phyloP scores from a whole-genome alignment of 2,113 vertebrate species.

The Perca schrenkii region DNA sequence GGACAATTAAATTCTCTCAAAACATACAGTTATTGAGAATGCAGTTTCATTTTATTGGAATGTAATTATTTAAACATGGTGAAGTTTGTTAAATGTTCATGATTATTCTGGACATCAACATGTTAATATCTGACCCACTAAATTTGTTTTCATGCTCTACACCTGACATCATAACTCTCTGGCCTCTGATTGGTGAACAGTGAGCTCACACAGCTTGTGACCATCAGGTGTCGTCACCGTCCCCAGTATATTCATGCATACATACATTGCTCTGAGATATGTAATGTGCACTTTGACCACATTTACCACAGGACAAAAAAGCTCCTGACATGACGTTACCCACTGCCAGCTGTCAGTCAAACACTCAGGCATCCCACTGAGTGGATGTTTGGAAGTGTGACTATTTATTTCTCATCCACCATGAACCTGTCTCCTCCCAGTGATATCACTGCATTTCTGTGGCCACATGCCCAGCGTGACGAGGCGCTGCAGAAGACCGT shows the following conservation, averaged over 20 bases:
- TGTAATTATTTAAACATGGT: too few relatives aligned
- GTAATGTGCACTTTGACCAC: neutral
- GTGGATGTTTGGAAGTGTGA: conserved; percentile 26
- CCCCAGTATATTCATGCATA: neutral
- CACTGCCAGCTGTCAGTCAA: conserved; percentile 1
- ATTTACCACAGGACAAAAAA: neutral
- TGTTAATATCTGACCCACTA: too few relatives aligned
- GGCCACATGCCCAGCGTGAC: conserved; percentile 11
- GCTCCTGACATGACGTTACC: conserved; percentile 33
- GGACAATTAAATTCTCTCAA: too few relatives aligned
- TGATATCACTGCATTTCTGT: conserved; percentile 56
- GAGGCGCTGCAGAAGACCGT: conserved; percentile 25
- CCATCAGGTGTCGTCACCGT: neutral
- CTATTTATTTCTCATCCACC: conserved; percentile 61
- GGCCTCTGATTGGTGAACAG: conserved; percentile 23
- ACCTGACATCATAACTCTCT: neutral
- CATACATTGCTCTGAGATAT: neutral
- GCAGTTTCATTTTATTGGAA: too few relatives aligned
- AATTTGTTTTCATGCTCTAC: accelerated
- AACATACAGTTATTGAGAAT: too few relatives aligned
- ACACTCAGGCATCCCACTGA: neutral
- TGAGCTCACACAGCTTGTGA: conserved; percentile 39
- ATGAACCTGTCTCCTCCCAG: conserved; percentile 17
- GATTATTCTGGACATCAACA: too few relatives aligned
- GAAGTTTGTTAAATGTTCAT: too few relatives aligned